A percentile compares a stretch with the other conserved stretches of the same genome.
phyloP scores from a whole-genome alignment of 2,113 vertebrate genomes.

The Sinocyclocheilus anshuiensis region DNA sequence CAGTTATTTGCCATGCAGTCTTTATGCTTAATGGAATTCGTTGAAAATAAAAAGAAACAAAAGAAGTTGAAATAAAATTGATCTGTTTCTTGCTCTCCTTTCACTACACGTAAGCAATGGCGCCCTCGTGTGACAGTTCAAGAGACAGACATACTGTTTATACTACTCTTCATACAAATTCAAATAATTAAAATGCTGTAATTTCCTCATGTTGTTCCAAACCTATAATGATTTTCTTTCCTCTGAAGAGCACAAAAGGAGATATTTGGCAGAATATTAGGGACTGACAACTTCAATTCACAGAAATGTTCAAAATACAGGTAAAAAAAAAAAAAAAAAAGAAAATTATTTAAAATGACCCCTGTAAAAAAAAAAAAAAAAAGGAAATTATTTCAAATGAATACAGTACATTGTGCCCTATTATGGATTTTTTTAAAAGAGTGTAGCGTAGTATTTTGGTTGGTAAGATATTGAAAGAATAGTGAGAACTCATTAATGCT shows the following conservation, averaged over 20 bases:
- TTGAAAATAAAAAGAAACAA: conserved; percentile 75
- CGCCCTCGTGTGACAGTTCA: conserved; percentile 63
- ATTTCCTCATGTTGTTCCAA: not conserved
- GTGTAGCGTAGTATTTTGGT: not conserved
- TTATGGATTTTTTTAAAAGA: no score
- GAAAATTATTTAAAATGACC: no score
- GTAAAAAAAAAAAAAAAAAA: no score
- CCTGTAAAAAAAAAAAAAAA: no score
- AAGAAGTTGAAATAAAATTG: conserved; percentile 72
- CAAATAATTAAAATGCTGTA: not conserved
- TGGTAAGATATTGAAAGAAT: not conserved
- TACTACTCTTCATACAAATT: not conserved
- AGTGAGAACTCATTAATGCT: not conserved
- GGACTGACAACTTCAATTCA: not conserved
- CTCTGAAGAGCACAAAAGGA: not conserved
- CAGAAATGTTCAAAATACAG: no score
- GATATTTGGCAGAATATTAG: not conserved
- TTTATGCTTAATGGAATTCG: conserved; percentile 80
- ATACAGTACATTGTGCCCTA: no score
- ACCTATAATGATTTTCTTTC: not conserved
- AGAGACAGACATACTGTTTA: not conserved
- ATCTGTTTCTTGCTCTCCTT: conserved; percentile 7
- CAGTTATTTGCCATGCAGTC: conserved; percentile 79
- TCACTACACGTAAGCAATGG: conserved; percentile 9
- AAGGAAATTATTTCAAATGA: no score